phyloP scores from a whole-genome alignment of 1,140 invertebrate species.

The Vanessa atalanta region DNA sequence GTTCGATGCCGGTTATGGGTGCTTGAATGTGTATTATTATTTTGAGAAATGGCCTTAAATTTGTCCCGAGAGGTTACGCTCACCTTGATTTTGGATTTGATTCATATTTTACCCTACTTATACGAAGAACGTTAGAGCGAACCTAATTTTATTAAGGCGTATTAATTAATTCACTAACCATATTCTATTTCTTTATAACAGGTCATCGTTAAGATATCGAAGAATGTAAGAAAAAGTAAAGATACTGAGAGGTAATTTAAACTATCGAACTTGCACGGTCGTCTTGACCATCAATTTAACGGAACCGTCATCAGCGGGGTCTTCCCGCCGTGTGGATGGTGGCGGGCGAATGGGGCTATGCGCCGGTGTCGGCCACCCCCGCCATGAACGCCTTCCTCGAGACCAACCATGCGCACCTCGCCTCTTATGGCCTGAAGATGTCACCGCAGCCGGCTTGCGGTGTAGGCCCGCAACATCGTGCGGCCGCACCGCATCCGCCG shows the following conservation, averaged over 20 bases:
- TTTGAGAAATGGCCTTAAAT: constrained; percentile 76
- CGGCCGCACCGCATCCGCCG: constrained; percentile 80
- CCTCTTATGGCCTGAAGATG: constrained; percentile 88
- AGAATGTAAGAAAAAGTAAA: constrained; percentile 29
- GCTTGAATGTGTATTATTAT: constrained; percentile 72
- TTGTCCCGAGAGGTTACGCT: constrained; percentile 64
- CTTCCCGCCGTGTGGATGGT: constrained; percentile 75
- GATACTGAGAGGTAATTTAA: background rate
- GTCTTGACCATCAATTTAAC: constrained; percentile 20
- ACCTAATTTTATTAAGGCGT: constrained; percentile 28
- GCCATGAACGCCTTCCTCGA: constrained; percentile 92
- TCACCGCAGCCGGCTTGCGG: constrained; percentile 82
- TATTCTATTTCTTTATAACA: constrained; percentile 36
- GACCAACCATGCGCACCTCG: constrained; percentile 84
- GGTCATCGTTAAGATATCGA: constrained; percentile 20
- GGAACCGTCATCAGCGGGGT: constrained; percentile 53
- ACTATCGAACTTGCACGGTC: constrained; percentile 5
- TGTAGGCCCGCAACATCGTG: constrained; percentile 65
- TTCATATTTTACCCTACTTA: constrained; percentile 45
- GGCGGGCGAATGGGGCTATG: constrained; percentile 78
- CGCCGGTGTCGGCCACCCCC: constrained; percentile 71
- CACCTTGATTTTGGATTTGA: constrained; percentile 45
- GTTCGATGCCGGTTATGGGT: constrained; percentile 73
- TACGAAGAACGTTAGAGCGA: constrained; percentile 31
- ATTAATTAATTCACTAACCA: constrained; percentile 30